Base-by-base conservation (phyloP, 1,140 invertebrate species). In the Ips nitidus region DNA sequence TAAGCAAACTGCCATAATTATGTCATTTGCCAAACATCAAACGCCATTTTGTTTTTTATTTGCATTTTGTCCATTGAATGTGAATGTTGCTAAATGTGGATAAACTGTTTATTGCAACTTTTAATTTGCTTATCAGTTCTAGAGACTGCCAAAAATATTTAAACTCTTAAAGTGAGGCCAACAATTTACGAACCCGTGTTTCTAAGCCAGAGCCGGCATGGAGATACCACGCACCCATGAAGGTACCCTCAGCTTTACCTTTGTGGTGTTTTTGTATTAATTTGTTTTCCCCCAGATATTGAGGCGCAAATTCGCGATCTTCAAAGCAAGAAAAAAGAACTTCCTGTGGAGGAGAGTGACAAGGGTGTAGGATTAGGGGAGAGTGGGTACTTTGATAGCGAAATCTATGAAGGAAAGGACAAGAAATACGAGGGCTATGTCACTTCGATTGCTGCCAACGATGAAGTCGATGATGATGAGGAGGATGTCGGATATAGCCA, bases 371-470 rank as follows among this genome's bases (percentile, higher is more conserved):
- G 92, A 2, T 82, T 98, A 56, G 92, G 94, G 62, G 92, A 95
- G 73, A 90, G 89, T 76, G 94, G 93, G 6, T 93, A 89, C 76
- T 97, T 94, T 84, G 96, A 98, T 82, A 90, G 88, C 78, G 95
- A 98, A 74, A 95, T 98, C 74, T 98, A 98, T 82, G 94, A 94
- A 79, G 90, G 82, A 36, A 84, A 85, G 3, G 92, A 91, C 73
- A 89, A 88, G 37, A 93, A 94, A 80, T 98, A 91, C 83, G 94
- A 94, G 79, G 94, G 94, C 43, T 98, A 98, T 84, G 94, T 95
- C 50, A 96, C 94, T 65, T 98, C 95, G 1, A 98, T 98, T 83
- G 94, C 94, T 62, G 90, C 94, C 0, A 97, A 95, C 83, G 94
- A 95, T 83, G 93, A 95, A 81, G 85, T 86, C 45, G 94, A 96